phyloP scores from a whole-genome alignment of 1,140 invertebrate species.

The Glossosoma conforme region DNA sequence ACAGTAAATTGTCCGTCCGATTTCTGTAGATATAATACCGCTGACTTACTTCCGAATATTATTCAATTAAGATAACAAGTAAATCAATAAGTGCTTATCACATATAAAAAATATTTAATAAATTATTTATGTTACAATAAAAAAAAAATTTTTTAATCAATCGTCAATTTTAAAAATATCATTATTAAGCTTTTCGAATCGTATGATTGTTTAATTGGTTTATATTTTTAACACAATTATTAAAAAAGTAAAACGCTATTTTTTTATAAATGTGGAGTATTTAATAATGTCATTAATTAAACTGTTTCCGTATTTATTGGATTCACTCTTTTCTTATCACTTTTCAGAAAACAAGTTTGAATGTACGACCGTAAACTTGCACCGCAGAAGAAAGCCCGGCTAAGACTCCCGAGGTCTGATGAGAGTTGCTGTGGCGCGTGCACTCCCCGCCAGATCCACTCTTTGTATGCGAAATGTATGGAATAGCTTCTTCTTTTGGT shows the following conservation, averaged over 20 bases:
- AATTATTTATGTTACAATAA: too few relatives aligned
- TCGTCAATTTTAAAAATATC: not conserved
- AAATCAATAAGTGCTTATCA: not conserved
- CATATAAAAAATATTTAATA: not conserved
- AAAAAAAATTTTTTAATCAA: not conserved
- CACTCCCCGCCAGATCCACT: not conserved
- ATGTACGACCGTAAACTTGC: not conserved
- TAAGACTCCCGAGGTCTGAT: not conserved
- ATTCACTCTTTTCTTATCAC: not conserved
- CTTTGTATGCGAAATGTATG: not conserved
- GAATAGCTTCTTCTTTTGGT: not conserved
- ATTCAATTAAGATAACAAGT: not conserved
- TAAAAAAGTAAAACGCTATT: too few relatives aligned
- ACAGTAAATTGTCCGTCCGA: conserved; percentile 14
- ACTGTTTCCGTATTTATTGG: not conserved
- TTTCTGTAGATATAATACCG: conserved; percentile 7
- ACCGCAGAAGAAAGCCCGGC: not conserved
- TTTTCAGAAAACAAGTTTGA: not conserved
- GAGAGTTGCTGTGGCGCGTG: too few relatives aligned
- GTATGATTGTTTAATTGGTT: too few relatives aligned
- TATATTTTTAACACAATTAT: too few relatives aligned
- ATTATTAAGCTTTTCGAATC: too few relatives aligned
- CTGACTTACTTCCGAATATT: conserved; percentile 12
- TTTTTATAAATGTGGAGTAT: too few relatives aligned
- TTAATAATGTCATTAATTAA: not conserved